These are phyloP conservation scores for Myotis pilosus DNA, from an alignment of 2,797 vertebrate genomes.

Conservation along the genomic window DNA sequence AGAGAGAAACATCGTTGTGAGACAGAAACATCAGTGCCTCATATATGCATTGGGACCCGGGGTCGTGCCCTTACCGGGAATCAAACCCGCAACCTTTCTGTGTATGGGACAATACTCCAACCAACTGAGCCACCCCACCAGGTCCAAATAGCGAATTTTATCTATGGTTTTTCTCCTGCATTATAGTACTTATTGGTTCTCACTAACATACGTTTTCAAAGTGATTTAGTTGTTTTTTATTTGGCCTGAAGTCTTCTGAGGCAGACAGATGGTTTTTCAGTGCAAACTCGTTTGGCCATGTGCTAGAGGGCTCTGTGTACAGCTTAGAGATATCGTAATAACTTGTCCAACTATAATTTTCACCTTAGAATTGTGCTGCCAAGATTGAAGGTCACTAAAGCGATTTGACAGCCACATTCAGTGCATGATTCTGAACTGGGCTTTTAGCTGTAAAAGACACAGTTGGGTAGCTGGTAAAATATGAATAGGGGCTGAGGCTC, in stretches of 20 bases:
- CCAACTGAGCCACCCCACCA: neutral
- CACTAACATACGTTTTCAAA: neutral
- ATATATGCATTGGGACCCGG: neutral
- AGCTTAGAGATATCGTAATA: accelerated
- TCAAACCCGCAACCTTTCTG: neutral
- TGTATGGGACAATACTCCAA: neutral
- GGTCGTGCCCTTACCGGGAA: neutral
- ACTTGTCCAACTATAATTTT: accelerated
- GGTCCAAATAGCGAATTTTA: neutral
- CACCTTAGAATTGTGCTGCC: accelerated
- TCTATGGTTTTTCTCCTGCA: neutral
- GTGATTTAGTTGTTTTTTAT: neutral
- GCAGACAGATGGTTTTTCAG: neutral
- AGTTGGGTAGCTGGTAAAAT: too few species aligned
- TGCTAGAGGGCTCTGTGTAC: too few species aligned
- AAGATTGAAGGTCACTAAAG: accelerated
- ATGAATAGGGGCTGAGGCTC: accelerated
- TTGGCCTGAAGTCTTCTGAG: neutral
- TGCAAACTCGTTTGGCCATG: accelerated
- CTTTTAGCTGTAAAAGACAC: neutral
- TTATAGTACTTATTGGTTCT: accelerated
- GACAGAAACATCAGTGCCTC: neutral
- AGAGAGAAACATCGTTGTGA: neutral
- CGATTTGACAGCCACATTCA: accelerated
- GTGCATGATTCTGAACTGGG: neutral